These are phyloP conservation scores for Stenodema calcarata DNA, from an alignment of 2,888 invertebrate species.

Conservation along the genomic window DNA sequence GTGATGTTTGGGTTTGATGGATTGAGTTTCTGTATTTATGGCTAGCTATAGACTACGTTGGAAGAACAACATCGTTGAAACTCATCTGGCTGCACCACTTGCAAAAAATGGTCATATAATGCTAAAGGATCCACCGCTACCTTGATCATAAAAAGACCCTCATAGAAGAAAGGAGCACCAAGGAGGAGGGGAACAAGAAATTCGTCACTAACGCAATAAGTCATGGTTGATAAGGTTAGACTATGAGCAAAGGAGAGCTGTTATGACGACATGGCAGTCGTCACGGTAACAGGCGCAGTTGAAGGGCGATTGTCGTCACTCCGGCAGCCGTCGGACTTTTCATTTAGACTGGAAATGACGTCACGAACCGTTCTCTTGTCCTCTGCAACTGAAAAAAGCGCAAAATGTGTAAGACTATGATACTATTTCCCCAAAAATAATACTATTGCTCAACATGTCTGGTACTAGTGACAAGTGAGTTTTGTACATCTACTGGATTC, in stretches of 20 bases:
- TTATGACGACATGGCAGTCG: slow-evolving; percentile 29
- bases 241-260: neutral
- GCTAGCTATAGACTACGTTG: neutral
- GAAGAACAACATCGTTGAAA: neutral
- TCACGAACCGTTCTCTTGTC: slow-evolving; percentile 20
- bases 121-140: neutral
- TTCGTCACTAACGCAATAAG: neutral
- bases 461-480: too few species aligned
- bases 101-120: neutral
- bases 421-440: too few species aligned
- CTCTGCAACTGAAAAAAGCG: neutral
- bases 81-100: neutral
- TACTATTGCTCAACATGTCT: too few species aligned
- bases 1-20: neutral
- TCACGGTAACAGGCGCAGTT: neutral
- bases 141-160: neutral
- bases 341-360: slow-evolving; percentile 22
- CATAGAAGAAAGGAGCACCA: neutral
- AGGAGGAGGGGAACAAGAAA: neutral
- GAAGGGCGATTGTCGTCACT: neutral
- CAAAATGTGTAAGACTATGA: too few species aligned
- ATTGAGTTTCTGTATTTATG: neutral
- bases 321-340: slow-evolving; percentile 18
- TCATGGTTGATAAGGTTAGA: neutral
- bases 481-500: too few species aligned